These are phyloP conservation scores for Toxotes lorentzi DNA, from an alignment of 2,797 vertebrate species.

Conservation along the genomic window DNA sequence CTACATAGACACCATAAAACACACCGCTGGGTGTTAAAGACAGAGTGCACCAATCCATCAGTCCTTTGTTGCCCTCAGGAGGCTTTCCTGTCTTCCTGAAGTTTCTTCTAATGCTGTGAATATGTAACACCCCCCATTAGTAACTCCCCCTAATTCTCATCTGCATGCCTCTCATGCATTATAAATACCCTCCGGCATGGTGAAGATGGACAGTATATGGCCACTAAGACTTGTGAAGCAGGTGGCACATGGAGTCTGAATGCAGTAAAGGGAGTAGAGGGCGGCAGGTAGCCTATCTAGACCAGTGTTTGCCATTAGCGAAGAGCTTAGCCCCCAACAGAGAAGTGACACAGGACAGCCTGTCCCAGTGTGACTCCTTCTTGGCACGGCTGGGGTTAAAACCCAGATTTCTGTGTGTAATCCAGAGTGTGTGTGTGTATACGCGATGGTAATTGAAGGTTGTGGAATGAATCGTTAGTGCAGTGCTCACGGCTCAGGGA, in stretches of 20 bases:
- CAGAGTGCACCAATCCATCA: constrained; percentile 56
- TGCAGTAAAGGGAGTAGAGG: constrained; percentile 36
- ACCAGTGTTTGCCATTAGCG: constrained; percentile 57
- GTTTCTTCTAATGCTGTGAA: constrained; percentile 63
- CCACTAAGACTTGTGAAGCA: constrained; percentile 64
- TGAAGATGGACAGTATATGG: constrained; percentile 66
- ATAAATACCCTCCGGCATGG: constrained; percentile 52
- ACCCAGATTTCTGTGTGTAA: constrained; percentile 65
- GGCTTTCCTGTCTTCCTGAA: constrained; percentile 50
- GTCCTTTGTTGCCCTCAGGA: constrained; percentile 55
- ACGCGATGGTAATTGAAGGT: constrained; percentile 19
- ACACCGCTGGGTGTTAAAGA: constrained; percentile 50
- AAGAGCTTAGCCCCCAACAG: constrained; percentile 69
- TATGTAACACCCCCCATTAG: constrained; percentile 71
- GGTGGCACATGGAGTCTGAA: constrained; percentile 40
- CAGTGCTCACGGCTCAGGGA: constrained; percentile 14
- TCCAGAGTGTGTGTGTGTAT: constrained; percentile 39
- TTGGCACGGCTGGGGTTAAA: constrained; percentile 51
- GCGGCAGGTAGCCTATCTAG: constrained; percentile 62
- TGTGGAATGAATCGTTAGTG: constrained; percentile 9
- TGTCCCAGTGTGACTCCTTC: constrained; percentile 52
- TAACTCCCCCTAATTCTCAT: constrained; percentile 75
- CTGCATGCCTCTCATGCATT: constrained; percentile 68
- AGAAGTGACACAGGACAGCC: constrained; percentile 47
- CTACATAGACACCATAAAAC: constrained; percentile 15